Base-by-base conservation (phyloP, 2,113 vertebrate genomes). In the Brachirus orientalis region DNA sequence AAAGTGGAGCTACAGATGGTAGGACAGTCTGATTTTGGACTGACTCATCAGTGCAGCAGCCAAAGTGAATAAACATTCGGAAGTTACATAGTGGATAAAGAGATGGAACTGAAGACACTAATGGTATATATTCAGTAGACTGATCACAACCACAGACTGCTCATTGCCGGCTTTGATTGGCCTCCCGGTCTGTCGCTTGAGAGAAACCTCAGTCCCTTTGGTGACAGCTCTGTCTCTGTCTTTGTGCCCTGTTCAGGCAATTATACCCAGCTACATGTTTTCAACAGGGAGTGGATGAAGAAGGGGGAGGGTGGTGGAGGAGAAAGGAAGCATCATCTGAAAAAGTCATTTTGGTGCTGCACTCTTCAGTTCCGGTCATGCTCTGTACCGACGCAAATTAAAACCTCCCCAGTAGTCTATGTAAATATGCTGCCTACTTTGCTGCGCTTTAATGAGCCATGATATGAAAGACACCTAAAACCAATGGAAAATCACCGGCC, bases 361-460 rank as follows among this genome's bases (percentile, higher is more conserved):
- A 90, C 91, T 91, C 87, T 88, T 93, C 93, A 93, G 92, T 94
- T 93, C 88, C 92, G 88, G 92, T 94, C 91, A 93, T 88, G 93
- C 92, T 93, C 91, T 53, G 86, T 91, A 90, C 91, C 89, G 68
- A 90, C 68, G 89, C 90, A 93, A 93, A 93, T 94, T 92, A 93
- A 92, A 93, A 89, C 85, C 83, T 88, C 86, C 90, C 90, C 85
- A 62, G 91, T 89, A 85, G 90, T 89, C 90, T 90, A 93, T 93
- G 92, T 93, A 93, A 94, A 94, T 92, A 91, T 61, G 84, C 87
- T 82, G 79, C 84, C 79, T 76, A 80, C 86, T 79, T 80, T 40
- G 92, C 89, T 93, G 88, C 90, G 93, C 93, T 94, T 93, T 93
- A 93, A 94, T 93, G 93, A 93, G 91, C 93, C 91, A 89, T 92